Evolutionary conservation across 2,797 vertebrate species (phyloP).

Genomic region (Sebastes elongatus): DNA sequence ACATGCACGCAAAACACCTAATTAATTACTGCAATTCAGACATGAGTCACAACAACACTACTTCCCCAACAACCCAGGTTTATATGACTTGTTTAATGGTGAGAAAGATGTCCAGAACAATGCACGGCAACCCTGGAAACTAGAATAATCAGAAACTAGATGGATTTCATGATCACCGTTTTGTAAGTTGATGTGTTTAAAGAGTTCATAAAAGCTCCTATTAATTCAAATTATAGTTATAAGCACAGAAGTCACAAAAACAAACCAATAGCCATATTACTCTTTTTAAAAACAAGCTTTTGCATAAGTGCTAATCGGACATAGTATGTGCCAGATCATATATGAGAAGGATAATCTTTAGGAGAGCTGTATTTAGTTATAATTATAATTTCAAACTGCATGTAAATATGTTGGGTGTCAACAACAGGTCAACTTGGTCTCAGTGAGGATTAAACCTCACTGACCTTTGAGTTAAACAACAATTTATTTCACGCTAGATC

Average conservation of each 20-base stretch:
- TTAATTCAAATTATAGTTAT: neutral
- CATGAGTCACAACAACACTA: neutral
- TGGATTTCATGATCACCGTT: neutral
- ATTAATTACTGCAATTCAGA: slow-evolving; percentile 16
- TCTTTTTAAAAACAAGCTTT: neutral
- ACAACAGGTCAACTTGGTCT: neutral
- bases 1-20: slow-evolving; percentile 14
- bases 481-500: neutral
- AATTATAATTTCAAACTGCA: neutral
- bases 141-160: neutral
- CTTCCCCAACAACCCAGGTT: neutral
- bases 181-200: neutral
- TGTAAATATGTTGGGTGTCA: neutral
- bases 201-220: neutral
- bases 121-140: neutral
- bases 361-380: neutral
- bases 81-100: neutral
- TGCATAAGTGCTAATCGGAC: neutral
- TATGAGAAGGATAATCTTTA: neutral
- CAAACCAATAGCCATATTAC: neutral
- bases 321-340: neutral
- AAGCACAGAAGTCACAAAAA: neutral
- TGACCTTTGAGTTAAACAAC: slow-evolving; percentile 7
- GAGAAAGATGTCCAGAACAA: neutral
- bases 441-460: neutral